Percentiles rank a stretch among this genome's conserved stretches.
Conservation (phyloP, 2,113 vertebrate genomes). For the Rissa tridactyla region DNA sequence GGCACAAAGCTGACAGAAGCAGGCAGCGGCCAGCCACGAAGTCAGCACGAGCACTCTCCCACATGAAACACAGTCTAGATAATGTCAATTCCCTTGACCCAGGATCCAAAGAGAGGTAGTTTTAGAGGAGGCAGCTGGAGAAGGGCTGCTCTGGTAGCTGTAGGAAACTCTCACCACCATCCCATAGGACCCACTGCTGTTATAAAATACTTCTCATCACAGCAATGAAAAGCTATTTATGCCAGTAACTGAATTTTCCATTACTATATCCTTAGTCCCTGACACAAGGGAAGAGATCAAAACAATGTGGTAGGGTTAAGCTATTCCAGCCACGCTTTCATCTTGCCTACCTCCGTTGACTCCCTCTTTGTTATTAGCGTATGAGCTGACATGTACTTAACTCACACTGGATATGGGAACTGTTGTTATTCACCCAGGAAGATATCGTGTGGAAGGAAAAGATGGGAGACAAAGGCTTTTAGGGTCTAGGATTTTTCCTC, state of each 20-base stretch:
- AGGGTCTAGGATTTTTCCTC: not conserved
- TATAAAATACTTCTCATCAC: not conserved
- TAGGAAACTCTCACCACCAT: not conserved
- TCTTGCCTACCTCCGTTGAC: not conserved
- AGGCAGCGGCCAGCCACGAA: not conserved
- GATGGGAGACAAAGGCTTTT: not conserved
- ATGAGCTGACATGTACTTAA: not conserved
- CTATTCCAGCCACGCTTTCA: not conserved
- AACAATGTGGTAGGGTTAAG: not conserved
- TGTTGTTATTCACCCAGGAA: not conserved
- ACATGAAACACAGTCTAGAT: not conserved
- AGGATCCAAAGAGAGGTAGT: not conserved
- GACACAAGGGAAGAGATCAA: not conserved
- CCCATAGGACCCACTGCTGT: not conserved
- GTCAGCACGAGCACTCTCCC: not conserved
- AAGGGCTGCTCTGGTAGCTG: not conserved
- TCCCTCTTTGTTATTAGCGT: accelerated
- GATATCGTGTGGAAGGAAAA: not conserved
- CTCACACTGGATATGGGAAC: not conserved
- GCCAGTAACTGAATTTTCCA: not conserved
- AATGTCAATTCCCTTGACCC: not conserved
- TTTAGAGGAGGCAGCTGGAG: not conserved
- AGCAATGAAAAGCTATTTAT: not conserved
- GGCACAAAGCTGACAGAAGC: not conserved
- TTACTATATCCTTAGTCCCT: not conserved